These are phyloP conservation scores for Tenualosa ilisha DNA, from an alignment of 2,797 vertebrate species.

Conservation along the genomic window DNA sequence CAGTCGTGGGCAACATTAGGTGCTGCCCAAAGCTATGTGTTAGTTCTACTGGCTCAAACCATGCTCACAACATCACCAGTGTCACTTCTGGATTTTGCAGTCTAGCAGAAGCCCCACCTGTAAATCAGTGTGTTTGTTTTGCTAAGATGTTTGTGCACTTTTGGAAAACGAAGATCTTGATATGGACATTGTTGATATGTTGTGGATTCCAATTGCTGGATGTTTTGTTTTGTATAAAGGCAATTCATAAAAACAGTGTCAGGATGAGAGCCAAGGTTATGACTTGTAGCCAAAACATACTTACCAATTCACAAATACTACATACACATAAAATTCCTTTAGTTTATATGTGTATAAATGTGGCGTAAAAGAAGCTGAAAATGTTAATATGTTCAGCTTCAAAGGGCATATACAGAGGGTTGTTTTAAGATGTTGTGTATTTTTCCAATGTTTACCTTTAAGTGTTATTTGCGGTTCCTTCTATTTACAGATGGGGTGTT, in stretches of 20 bases:
- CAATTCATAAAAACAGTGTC: not conserved
- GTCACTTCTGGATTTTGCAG: not conserved
- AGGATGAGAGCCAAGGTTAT: too few relatives aligned
- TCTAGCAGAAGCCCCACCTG: not conserved
- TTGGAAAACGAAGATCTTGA: not conserved
- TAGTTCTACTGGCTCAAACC: not conserved
- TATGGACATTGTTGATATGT: not conserved
- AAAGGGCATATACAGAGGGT: not conserved
- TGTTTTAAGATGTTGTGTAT: not conserved
- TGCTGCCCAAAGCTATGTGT: not conserved
- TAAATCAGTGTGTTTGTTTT: not conserved
- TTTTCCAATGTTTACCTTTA: not conserved
- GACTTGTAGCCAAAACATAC: too few relatives aligned
- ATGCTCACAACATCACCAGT: not conserved
- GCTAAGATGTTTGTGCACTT: not conserved
- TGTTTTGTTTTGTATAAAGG: not conserved
- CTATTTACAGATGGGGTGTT: conserved; percentile 22
- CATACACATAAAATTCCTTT: too few relatives aligned
- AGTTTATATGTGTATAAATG: too few relatives aligned
- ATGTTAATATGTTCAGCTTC: too few relatives aligned
- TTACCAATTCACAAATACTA: too few relatives aligned
- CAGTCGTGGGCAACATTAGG: not conserved
- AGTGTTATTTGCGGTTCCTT: not conserved
- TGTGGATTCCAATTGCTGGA: not conserved
- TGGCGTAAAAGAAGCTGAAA: too few relatives aligned